Conservation (phyloP, 2,797 vertebrate genomes). For the Hypotaenidia philippensis region DNA sequence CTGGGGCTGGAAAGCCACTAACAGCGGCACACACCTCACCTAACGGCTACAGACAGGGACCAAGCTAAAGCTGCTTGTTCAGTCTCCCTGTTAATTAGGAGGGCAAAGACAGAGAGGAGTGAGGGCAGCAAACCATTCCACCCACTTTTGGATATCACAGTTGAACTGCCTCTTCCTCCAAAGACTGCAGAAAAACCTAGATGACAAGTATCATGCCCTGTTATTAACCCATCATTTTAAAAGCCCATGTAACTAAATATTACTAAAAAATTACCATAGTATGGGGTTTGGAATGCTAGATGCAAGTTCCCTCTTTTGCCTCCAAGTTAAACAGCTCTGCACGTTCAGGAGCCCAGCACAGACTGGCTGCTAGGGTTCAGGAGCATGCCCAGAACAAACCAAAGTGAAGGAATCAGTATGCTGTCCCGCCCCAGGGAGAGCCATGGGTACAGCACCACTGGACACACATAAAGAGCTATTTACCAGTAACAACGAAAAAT, state of each 20-base stretch:
- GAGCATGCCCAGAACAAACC: not conserved
- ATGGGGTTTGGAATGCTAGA: not conserved
- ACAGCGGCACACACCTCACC: not conserved
- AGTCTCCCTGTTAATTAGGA: not conserved
- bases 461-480: not conserved
- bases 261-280: not conserved
- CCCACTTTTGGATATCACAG: accelerated
- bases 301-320: not conserved
- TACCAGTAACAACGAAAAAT: not conserved
- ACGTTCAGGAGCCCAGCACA: not conserved
- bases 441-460: not conserved
- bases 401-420: not conserved
- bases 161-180: not conserved
- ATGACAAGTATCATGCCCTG: not conserved
- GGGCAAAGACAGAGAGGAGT: not conserved
- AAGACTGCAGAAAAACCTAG: not conserved
- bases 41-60: not conserved
- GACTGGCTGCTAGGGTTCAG: not conserved
- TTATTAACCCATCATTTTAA: not conserved
- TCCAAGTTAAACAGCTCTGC: not conserved
- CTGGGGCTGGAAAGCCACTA: not conserved
- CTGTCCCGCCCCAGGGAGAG: not conserved
- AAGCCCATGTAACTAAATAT: not conserved
- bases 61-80: not conserved
- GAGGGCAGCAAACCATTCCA: not conserved